Evolutionary conservation across 1,140 invertebrate genomes (phyloP).

Genomic region (Scaptomyza montana): DNA sequence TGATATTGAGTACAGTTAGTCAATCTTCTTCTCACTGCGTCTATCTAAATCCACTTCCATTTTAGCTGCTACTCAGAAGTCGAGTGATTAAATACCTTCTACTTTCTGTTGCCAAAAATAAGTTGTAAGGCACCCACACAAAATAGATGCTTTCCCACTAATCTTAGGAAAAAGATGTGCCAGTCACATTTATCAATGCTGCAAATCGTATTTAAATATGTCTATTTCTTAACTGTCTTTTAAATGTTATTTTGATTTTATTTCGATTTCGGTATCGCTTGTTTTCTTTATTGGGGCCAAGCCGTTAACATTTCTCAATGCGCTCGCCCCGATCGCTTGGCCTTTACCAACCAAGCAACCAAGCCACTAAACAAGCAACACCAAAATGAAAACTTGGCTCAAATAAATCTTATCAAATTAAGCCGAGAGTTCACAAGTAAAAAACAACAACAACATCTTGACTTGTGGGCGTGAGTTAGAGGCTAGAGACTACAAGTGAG

Average conservation of each 20-base stretch:
- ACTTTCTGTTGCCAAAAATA: slow-evolving; percentile 5
- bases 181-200: slow-evolving; percentile 55
- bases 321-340: slow-evolving; percentile 41
- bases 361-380: background rate
- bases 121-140: slow-evolving; percentile 19
- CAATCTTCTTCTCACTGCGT: too few relatives aligned
- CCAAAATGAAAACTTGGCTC: slow-evolving; percentile 42
- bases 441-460: slow-evolving; percentile 25
- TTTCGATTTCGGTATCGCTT: background rate
- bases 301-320: slow-evolving; percentile 67
- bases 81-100: background rate
- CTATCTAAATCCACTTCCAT: background rate
- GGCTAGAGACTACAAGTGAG: slow-evolving; percentile 37
- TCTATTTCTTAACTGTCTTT: slow-evolving; percentile 51
- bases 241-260: slow-evolving; percentile 63
- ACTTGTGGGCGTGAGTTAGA: slow-evolving; percentile 65
- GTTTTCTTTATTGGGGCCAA: slow-evolving; percentile 52
- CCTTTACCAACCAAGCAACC: slow-evolving; percentile 42
- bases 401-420: slow-evolving; percentile 79
- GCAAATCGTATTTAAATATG: slow-evolving; percentile 32
- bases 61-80: slow-evolving; percentile 21
- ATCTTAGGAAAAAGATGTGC: background rate
- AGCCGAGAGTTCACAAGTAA: slow-evolving; percentile 49
- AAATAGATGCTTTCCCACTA: slow-evolving; percentile 7
- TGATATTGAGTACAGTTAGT: too few relatives aligned